Evolutionary conservation across 2,797 vertebrate genomes (phyloP), one percentile per base, ranked within the genome.

Genomic region (Harpagifer antarcticus): DNA sequence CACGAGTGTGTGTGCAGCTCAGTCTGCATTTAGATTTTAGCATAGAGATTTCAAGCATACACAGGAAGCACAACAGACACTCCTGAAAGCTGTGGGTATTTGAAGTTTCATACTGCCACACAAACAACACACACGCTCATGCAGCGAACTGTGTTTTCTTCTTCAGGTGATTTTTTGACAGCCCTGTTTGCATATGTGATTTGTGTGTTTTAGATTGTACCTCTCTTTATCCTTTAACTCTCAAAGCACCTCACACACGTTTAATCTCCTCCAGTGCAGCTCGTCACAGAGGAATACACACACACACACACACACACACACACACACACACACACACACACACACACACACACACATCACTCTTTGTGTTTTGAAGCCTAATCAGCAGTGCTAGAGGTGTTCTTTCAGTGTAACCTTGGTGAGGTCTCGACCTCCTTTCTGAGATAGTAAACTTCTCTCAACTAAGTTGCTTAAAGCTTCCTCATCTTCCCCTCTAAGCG

Each of bases 401-500:
- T 71, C 52, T 65, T 71, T 75, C 55, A 33, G 60, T 20, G 47
- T 67, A 68, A 65, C 64, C 42, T 59, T 37, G 43, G 15, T 57
- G 57, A 78, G 16, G 72, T 74, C 72, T 74, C 0, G 7, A 74
- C 40, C 56, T 70, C 59, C 44, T 81, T 70, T 74, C 57, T n/a
- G 17, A 78, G 77, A 81, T 68, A 70, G 61, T 80, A 81, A 77
- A 79, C 40, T 72, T 71, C 50, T 66, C 33, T 76, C 5, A 74
- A 37, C 33, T 37, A 37, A 84, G 74, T 74, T 54, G 54, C 52
- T 55, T 59, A 60, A 70, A 75, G 56, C 70, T 19, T 74, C 69
- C 54, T 85, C 71, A 59, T 80, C 80, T 76, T 62, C 54, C 57
- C n/a, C 40, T 71, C 69, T 82, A 66, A 87, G 84, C 20, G 0